phyloP scores from a whole-genome alignment of 2,113 vertebrate species.

The Noctilio leporinus region DNA sequence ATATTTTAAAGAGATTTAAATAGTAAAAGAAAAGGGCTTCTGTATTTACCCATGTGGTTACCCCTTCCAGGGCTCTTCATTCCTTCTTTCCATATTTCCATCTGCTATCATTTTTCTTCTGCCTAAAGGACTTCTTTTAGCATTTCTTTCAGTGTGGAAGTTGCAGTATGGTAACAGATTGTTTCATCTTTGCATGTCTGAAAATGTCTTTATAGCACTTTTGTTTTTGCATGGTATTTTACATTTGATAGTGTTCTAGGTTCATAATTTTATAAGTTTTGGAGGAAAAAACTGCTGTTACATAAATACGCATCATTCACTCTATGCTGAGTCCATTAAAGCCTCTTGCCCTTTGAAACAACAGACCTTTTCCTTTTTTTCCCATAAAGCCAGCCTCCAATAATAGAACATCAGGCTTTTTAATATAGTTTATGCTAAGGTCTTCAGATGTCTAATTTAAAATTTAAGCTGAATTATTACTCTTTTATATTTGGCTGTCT shows the following conservation, averaged over 20 bases:
- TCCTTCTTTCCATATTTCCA: not conserved
- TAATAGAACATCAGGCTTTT: not conserved
- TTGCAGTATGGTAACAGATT: not conserved
- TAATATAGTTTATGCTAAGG: not conserved
- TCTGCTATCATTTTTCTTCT: not conserved
- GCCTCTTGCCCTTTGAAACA: not conserved
- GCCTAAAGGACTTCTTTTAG: not conserved
- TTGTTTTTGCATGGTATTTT: not conserved
- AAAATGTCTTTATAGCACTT: not conserved
- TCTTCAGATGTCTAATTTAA: not conserved
- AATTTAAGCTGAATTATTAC: not conserved
- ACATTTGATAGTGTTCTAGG: not conserved
- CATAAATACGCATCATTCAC: not conserved
- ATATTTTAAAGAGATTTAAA: not conserved
- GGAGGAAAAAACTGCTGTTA: not conserved
- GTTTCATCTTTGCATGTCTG: not conserved
- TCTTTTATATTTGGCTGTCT: not conserved
- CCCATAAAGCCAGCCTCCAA: not conserved
- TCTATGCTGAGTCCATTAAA: not conserved
- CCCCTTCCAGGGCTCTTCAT: not conserved
- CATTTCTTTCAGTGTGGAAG: not conserved
- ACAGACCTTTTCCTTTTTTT: not conserved
- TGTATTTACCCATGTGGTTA: not conserved
- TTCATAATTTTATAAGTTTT: not conserved
- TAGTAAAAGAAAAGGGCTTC: not conserved